A percentile compares a stretch with the other conserved stretches of the same genome.
phyloP scores from a whole-genome alignment of 2,888 invertebrate species.

The Branchipolynoe longqiensis region DNA sequence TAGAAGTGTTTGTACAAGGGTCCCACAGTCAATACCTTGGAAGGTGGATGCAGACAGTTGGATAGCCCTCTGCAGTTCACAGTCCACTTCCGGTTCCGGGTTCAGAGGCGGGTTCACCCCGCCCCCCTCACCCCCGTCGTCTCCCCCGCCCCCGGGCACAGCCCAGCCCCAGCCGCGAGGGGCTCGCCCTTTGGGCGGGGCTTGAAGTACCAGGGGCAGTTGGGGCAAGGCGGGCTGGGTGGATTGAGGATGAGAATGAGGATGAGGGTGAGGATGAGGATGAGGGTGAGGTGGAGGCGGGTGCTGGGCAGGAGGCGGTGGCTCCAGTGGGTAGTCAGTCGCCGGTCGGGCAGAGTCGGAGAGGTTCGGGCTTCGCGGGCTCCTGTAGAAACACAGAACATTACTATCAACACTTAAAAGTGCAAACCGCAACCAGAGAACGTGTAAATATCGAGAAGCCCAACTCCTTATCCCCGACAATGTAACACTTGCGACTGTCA shows the following conservation, averaged over 20 bases:
- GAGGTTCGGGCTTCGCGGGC: conserved; percentile 60
- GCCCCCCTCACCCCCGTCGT: not conserved
- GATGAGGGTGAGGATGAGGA: not conserved
- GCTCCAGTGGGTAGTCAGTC: not conserved
- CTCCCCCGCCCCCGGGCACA: conserved; percentile 4
- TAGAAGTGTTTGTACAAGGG: not conserved
- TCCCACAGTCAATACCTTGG: conserved; percentile 58
- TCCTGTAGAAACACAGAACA: conserved; percentile 53
- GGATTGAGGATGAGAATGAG: not conserved
- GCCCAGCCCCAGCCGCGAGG: conserved; percentile 36
- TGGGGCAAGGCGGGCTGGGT: not conserved
- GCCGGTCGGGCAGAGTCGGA: conserved; percentile 3
- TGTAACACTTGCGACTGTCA: too few species aligned
- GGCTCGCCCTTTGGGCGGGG: conserved; percentile 58
- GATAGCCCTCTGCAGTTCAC: conserved; percentile 66
- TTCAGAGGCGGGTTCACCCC: too few species aligned
- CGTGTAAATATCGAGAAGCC: too few species aligned
- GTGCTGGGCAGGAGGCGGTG: not conserved
- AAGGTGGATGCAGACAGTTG: conserved; percentile 63
- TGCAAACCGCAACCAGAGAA: too few species aligned
- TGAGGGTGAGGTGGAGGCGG: not conserved
- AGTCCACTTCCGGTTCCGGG: conserved; percentile 62
- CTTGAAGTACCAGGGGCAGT: conserved; percentile 52
- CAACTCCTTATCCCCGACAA: too few species aligned
- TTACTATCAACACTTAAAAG: too few species aligned